Conservation (phyloP, 1,140 invertebrate genomes). For the Metaphire vulgaris region DNA sequence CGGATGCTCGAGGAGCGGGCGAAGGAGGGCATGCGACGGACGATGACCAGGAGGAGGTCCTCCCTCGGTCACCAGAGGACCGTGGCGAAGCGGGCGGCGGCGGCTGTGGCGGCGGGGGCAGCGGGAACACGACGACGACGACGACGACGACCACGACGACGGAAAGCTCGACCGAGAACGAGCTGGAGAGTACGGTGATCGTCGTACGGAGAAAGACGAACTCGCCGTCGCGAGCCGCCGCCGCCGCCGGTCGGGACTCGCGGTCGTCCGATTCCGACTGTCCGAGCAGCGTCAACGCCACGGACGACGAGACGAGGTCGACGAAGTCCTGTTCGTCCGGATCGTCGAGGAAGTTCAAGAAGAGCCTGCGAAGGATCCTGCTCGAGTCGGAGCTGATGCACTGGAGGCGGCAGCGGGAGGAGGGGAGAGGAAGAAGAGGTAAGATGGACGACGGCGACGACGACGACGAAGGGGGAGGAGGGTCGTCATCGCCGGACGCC, state of each 20-base stretch:
- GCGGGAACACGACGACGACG: constrained; percentile 1
- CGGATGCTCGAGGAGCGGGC: neutral
- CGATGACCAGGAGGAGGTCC: neutral
- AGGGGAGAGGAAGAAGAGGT: neutral
- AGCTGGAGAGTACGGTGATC: neutral
- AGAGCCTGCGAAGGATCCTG: constrained; percentile 9
- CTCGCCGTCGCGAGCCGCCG: neutral
- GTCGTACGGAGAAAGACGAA: neutral
- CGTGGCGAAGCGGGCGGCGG: neutral
- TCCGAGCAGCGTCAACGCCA: neutral
- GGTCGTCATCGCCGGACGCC: too few relatives aligned
- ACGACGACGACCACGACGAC: neutral
- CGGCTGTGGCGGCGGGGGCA: neutral
- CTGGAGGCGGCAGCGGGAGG: neutral
- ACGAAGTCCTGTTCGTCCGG: neutral
- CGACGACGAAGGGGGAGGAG: neutral
- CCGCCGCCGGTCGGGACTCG: neutral
- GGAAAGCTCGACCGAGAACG: constrained; percentile 10
- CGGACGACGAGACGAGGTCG: constrained; percentile 4
- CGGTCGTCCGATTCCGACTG: constrained; percentile 4
- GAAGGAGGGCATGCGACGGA: neutral
- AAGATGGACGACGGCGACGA: neutral
- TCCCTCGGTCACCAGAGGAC: neutral
- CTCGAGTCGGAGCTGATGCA: neutral
- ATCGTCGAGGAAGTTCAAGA: neutral